These are phyloP conservation scores for Diorhabda sublineata DNA, from an alignment of 1,140 invertebrate species.

Conservation along the genomic window DNA sequence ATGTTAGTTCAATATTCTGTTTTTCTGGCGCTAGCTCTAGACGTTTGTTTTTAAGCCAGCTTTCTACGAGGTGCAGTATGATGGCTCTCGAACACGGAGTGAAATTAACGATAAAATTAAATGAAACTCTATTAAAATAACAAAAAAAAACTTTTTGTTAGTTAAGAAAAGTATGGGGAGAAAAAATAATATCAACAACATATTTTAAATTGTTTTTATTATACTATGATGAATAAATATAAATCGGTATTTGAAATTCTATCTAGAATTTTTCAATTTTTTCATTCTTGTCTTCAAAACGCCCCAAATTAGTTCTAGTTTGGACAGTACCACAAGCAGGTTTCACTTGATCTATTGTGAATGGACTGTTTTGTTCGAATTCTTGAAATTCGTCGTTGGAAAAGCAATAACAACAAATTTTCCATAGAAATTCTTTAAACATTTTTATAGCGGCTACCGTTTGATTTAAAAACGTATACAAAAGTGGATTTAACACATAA, in stretches of 20 bases:
- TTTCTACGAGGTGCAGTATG: too few species aligned
- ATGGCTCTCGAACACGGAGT: too few species aligned
- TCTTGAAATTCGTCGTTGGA: conserved; percentile 41
- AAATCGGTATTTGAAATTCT: not conserved
- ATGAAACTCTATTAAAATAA: too few species aligned
- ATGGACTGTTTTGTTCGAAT: conserved; percentile 40
- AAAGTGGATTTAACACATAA: conserved; percentile 53
- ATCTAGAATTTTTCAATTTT: not conserved
- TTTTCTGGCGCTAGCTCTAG: too few species aligned
- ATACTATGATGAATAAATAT: not conserved
- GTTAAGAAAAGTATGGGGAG: too few species aligned
- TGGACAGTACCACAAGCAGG: not conserved
- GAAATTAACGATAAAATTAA: too few species aligned
- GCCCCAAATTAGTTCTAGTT: not conserved
- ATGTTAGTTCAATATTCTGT: too few species aligned
- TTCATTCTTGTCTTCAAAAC: not conserved
- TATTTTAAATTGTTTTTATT: not conserved
- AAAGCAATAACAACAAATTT: conserved; percentile 41
- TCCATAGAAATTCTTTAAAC: conserved; percentile 30
- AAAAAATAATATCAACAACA: too few species aligned
- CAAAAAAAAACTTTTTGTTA: too few species aligned
- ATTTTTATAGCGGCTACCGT: conserved; percentile 41
- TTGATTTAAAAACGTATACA: conserved; percentile 55
- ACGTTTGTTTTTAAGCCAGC: too few species aligned
- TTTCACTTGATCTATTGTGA: conserved; percentile 13